Evolutionary conservation across 2,113 vertebrate genomes (phyloP), one percentile per base, ranked within the genome.

Genomic region (Cebus imitator): DNA sequence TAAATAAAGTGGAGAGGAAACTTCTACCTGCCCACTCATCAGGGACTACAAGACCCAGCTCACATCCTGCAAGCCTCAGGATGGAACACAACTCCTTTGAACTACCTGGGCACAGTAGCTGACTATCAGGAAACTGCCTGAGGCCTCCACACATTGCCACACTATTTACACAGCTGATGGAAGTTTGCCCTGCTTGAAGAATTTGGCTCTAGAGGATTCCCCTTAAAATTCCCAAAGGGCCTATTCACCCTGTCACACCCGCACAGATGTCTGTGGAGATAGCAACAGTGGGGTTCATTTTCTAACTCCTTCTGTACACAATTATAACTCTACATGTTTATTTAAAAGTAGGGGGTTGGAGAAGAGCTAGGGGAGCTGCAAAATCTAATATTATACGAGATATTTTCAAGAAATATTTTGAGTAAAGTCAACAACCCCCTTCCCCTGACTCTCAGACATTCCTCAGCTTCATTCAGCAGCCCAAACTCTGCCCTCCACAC

Each of bases 111-210:
- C 93, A 97, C 96, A 97, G 91, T 86, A 96, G 94, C 55, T 66
- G 78, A 57, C 55, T 96, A 86, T 97, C 85, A 61, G 45, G 70
- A 45, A 25, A 55, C 84, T 6, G 4, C 58, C 95, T 70, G 82
- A 91, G 96, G 82, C 96, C 87, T 37, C 1, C 1, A 9, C 68
- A 90, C 20, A 45, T 58, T 52, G 96, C 94, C 96, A 70, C 97
- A 95, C 58, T 98, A 48, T 98, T 98, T 97, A 96, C 92, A 97
- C 97, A 98, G 55, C 76, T 80, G 95, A 95, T 84, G 96, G 72
- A 78, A 21, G 75, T 27, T 66, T 84, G 72, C 94, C 96, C 83
- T 70, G 84, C 18, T 73, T 79, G 85, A 97, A 85, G 94, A 96
- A 96, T 96, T 90, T 98, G 98, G 96, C 97, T 93, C 97, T 75